Evolutionary conservation across 2,113 vertebrate genomes (phyloP).

Genomic region (Seriola dumerili): DNA sequence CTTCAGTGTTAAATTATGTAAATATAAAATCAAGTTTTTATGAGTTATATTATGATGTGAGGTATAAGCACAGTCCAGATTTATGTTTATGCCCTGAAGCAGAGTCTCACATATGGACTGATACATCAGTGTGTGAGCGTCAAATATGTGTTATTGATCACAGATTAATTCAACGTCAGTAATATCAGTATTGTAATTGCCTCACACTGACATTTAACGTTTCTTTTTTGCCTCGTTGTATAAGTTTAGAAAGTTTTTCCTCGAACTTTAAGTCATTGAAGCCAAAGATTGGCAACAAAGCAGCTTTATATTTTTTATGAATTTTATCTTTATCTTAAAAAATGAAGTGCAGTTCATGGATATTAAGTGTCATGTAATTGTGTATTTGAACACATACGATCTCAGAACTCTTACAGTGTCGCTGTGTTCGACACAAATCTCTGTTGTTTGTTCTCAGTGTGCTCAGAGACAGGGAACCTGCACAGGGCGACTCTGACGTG

Average conservation of each 20-base stretch:
- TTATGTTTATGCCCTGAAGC: neutral
- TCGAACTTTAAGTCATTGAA: neutral
- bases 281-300: neutral
- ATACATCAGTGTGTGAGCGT: neutral
- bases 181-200: neutral
- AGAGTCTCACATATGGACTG: neutral
- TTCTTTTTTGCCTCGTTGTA: no score
- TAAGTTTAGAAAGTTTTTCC: neutral
- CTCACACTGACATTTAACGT: neutral
- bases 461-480: constrained; percentile 52
- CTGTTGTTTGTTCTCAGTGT: neutral
- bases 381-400: neutral
- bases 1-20: no score
- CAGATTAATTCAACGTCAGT: neutral
- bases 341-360: neutral
- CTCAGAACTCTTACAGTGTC: neutral
- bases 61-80: neutral
- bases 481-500: constrained; percentile 41
- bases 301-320: neutral
- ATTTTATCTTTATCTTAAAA: neutral
- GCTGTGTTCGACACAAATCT: neutral
- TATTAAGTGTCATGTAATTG: neutral
- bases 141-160: neutral
- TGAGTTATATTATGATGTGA: neutral
- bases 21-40: neutral